A percentile compares a stretch with the other conserved stretches of the same genome.
Evolutionary conservation across 2,888 invertebrate genomes (phyloP).

Genomic region (Tetrapedia diversipes): DNA sequence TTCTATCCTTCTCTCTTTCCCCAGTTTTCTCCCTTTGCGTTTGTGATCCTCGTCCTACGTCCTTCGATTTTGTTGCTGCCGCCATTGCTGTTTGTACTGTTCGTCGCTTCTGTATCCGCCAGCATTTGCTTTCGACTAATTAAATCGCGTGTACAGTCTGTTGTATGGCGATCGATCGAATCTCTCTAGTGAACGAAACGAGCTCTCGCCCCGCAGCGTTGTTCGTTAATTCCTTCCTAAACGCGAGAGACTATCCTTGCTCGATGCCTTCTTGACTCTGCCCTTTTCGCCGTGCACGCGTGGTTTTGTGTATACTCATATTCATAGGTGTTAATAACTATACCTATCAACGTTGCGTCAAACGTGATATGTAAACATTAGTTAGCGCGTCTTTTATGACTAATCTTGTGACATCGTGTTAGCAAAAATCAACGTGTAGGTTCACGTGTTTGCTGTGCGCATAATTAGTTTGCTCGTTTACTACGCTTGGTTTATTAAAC

Average conservation of each 20-base stretch:
- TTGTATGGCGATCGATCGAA: slow-evolving; percentile 57
- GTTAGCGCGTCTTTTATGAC: no score
- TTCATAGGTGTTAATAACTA: no score
- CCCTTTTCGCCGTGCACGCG: no score
- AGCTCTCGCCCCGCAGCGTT: slow-evolving; percentile 46
- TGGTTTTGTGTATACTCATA: no score
- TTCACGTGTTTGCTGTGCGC: no score
- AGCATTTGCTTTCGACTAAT: slow-evolving; percentile 60
- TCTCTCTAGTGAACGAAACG: slow-evolving; percentile 52
- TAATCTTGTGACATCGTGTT: no score
- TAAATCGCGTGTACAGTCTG: slow-evolving; percentile 53
- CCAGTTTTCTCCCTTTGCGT: not conserved
- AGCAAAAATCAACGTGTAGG: no score
- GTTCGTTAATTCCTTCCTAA: slow-evolving; percentile 52
- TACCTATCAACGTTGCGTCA: no score
- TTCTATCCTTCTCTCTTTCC: not conserved
- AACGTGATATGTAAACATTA: no score
- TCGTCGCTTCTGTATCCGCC: slow-evolving; percentile 30
- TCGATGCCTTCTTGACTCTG: not conserved
- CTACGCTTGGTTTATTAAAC: no score
- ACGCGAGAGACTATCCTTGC: slow-evolving; percentile 34
- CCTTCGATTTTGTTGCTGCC: not conserved
- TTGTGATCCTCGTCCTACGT: not conserved
- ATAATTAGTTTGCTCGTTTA: no score
- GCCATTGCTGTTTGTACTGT: not conserved